Evolutionary conservation across 2,113 vertebrate species (phyloP).

Genomic region (Onychostoma macrolepis): DNA sequence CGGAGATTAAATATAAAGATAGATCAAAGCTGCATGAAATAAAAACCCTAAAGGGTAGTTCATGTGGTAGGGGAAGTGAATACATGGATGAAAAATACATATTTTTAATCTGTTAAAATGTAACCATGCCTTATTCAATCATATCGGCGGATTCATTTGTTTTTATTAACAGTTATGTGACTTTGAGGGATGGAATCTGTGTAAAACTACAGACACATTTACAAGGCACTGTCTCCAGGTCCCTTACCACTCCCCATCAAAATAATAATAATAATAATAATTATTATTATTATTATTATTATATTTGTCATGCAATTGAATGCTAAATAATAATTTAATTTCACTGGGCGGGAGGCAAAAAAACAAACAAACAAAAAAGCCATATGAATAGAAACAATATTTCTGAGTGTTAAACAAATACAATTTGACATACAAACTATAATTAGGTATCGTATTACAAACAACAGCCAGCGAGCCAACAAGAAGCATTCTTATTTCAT

Average conservation of each 20-base stretch:
- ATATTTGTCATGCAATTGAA: too few species aligned
- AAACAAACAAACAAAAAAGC: too few species aligned
- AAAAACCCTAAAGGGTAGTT: conserved; percentile 33
- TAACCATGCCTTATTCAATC: conserved; percentile 44
- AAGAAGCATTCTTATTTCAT: not conserved
- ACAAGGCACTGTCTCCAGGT: not conserved
- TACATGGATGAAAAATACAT: conserved; percentile 19
- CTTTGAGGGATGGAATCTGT: not conserved
- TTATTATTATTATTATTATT: too few species aligned
- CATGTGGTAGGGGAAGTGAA: conserved; percentile 28
- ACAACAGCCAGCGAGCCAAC: not conserved
- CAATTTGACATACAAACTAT: too few species aligned
- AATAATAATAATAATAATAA: too few species aligned
- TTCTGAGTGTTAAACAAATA: too few species aligned
- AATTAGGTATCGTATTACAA: not conserved
- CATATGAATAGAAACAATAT: too few species aligned
- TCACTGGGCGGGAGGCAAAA: too few species aligned
- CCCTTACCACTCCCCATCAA: not conserved
- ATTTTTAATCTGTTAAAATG: conserved; percentile 29
- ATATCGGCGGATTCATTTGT: not conserved
- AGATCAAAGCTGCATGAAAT: conserved; percentile 60
- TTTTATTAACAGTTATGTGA: not conserved
- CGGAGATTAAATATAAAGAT: conserved; percentile 64
- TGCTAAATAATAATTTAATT: too few species aligned
- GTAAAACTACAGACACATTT: not conserved